Conservation (phyloP, 2,113 vertebrate genomes). For the Oncorhynchus clarkii region DNA sequence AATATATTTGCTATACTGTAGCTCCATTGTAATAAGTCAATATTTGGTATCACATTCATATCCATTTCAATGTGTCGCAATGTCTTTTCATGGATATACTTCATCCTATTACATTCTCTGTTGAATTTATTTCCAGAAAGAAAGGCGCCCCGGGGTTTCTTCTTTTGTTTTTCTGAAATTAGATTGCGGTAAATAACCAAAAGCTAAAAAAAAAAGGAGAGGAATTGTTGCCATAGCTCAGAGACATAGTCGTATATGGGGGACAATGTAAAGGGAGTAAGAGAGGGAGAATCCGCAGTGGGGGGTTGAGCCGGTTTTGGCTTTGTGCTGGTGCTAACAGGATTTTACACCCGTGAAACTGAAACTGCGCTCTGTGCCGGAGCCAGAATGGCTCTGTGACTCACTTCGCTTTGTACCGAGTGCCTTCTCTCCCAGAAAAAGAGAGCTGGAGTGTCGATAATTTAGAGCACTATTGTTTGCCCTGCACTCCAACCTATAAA, state of each 20-base stretch:
- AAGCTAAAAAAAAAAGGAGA: conserved; percentile 29
- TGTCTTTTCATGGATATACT: not conserved
- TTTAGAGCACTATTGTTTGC: conserved; percentile 40
- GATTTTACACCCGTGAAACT: conserved; percentile 70
- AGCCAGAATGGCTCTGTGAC: conserved; percentile 60
- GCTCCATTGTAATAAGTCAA: not conserved
- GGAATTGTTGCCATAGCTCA: conserved; percentile 30
- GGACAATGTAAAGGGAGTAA: conserved; percentile 48
- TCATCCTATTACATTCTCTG: not conserved
- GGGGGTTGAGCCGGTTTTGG: conserved; percentile 52
- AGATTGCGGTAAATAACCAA: conserved; percentile 42
- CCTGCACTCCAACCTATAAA: conserved; percentile 25
- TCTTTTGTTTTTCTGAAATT: conserved; percentile 52
- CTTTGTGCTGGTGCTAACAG: conserved; percentile 63
- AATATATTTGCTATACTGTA: not conserved
- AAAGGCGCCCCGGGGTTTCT: not conserved
- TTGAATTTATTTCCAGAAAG: not conserved
- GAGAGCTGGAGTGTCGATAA: conserved; percentile 31
- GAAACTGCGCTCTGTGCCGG: conserved; percentile 57
- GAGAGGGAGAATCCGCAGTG: conserved; percentile 49
- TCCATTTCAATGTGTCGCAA: not conserved
- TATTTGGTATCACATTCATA: not conserved
- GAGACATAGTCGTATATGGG: conserved; percentile 33
- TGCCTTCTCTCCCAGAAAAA: conserved; percentile 5
- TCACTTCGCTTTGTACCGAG: conserved; percentile 33